Evolutionary conservation across 2,797 vertebrate species (phyloP).

Genomic region (Eremophila alpestris): DNA sequence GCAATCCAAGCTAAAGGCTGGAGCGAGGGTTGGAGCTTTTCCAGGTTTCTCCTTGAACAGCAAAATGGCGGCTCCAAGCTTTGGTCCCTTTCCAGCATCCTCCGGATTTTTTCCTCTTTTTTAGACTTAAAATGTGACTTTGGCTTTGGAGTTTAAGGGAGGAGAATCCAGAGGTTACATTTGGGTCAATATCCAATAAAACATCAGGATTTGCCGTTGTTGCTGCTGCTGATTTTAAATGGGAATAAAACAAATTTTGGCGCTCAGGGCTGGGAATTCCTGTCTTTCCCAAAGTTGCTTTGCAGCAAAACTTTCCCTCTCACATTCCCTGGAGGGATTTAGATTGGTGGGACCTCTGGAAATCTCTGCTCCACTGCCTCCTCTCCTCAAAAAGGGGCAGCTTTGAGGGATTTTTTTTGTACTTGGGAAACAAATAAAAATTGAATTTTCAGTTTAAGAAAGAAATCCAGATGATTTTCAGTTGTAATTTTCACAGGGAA

Average conservation of each 20-base stretch:
- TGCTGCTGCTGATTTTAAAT: not conserved
- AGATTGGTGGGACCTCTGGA: not conserved
- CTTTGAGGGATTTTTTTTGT: accelerated
- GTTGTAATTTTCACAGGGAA: accelerated
- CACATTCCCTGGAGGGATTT: not conserved
- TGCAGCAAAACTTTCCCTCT: not conserved
- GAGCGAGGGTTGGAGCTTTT: not conserved
- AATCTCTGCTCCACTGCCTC: not conserved
- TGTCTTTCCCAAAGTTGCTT: not conserved
- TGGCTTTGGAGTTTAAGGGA: not conserved
- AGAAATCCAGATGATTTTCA: not conserved
- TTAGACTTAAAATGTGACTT: not conserved
- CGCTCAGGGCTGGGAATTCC: not conserved
- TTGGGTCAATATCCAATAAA: not conserved
- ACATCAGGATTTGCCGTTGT: not conserved
- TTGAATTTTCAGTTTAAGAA: not conserved
- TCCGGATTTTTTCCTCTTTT: not conserved
- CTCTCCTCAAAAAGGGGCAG: not conserved
- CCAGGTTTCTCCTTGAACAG: not conserved
- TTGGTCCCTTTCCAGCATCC: not conserved
- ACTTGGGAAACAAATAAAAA: not conserved
- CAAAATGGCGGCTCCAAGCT: not conserved
- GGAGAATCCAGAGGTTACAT: not conserved
- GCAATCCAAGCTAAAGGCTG: not conserved
- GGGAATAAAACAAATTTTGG: not conserved